phyloP scores from a whole-genome alignment of 1,140 invertebrate species.

The Chlorops oryzae region DNA sequence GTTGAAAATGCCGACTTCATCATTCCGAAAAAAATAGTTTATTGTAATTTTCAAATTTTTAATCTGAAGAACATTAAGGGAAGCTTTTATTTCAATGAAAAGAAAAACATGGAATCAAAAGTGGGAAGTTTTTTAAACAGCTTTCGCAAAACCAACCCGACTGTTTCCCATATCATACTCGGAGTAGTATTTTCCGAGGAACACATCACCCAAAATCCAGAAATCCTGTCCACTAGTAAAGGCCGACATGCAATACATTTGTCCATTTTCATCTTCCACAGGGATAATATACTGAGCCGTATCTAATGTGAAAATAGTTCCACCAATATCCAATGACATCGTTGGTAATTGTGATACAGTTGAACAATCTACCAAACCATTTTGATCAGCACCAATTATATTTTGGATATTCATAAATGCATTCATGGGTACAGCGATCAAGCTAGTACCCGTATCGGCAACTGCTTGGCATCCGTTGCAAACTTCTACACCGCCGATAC shows the following conservation, averaged over 20 bases:
- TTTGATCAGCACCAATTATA: constrained; percentile 2
- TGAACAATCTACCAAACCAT: constrained; percentile 7
- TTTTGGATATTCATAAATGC: constrained; percentile 8
- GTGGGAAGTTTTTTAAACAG: constrained; percentile 15
- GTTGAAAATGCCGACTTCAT: too few relatives aligned
- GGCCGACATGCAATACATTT: constrained; percentile 15
- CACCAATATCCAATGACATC: constrained; percentile 27
- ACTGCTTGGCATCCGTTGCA: constrained; percentile 59
- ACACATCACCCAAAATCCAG: constrained; percentile 54
- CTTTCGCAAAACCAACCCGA: constrained; percentile 56
- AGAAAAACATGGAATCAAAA: too few relatives aligned
- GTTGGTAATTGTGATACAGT: constrained; percentile 14
- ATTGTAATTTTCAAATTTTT: too few relatives aligned
- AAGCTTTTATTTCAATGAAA: too few relatives aligned
- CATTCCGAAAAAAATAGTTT: too few relatives aligned
- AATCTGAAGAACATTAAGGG: too few relatives aligned
- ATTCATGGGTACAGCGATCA: constrained; percentile 60
- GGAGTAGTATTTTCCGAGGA: constrained; percentile 64
- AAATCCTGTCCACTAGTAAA: constrained; percentile 24
- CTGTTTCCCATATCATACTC: constrained; percentile 65
- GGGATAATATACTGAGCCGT: constrained; percentile 24
- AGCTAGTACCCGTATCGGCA: constrained; percentile 71
- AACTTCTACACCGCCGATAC: constrained; percentile 26
- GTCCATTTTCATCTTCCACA: not conserved
- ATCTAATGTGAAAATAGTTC: constrained; percentile 20